Percentiles rank a stretch among this genome's conserved stretches.
phyloP scores from a whole-genome alignment of 2,888 invertebrate genomes.

The Parnassius apollo region DNA sequence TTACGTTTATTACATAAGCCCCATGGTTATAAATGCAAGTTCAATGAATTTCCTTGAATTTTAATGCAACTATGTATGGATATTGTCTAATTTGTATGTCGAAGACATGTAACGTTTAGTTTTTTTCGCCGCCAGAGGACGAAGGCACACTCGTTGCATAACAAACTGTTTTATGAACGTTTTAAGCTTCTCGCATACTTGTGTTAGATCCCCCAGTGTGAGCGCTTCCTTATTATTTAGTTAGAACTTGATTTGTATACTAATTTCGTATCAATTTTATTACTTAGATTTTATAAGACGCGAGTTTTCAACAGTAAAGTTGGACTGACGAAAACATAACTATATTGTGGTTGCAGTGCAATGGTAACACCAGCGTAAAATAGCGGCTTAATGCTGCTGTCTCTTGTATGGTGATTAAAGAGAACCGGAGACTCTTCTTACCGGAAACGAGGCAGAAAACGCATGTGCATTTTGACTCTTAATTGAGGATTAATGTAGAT shows the following conservation, averaged over 20 bases:
- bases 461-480: too few species aligned
- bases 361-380: too few species aligned
- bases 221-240: conserved; percentile 20
- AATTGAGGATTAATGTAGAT: too few species aligned
- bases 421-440: too few species aligned
- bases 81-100: conserved; percentile 45
- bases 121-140: conserved; percentile 42
- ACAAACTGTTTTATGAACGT: conserved; percentile 38
- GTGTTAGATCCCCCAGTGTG: not conserved
- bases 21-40: conserved; percentile 33
- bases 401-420: too few species aligned
- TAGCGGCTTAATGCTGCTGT: too few species aligned
- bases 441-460: too few species aligned
- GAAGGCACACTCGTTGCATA: conserved; percentile 43
- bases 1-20: conserved; percentile 29
- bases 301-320: too few species aligned
- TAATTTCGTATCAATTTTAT: not conserved
- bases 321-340: too few species aligned
- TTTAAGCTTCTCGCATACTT: not conserved
- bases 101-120: conserved; percentile 37
- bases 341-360: too few species aligned
- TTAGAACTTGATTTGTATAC: not conserved
- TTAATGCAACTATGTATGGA: conserved; percentile 39
- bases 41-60: conserved; percentile 61
- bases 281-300: too few species aligned